These are phyloP conservation scores for Drosophila rufa DNA, from an alignment of 1,140 invertebrate species.

Conservation along the genomic window DNA sequence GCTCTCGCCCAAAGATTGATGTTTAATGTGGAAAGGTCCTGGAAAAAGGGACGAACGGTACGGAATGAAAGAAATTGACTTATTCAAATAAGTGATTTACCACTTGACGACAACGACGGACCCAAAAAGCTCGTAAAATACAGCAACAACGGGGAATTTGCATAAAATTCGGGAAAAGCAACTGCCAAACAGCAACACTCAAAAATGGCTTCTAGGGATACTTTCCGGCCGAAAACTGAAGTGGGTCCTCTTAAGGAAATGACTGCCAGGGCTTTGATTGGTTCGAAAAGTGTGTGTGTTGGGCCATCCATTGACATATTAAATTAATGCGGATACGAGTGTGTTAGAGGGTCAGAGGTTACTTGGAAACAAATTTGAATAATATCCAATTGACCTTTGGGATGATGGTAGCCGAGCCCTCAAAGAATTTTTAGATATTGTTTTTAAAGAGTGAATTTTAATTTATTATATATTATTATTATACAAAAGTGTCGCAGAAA, in stretches of 20 bases:
- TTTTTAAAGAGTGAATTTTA: background rate
- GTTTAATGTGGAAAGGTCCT: slow-evolving; percentile 34
- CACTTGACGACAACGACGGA: slow-evolving; percentile 47
- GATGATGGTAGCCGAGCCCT: too few species aligned
- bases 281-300: background rate
- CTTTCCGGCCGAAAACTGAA: slow-evolving; percentile 23
- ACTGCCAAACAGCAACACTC: slow-evolving; percentile 31
- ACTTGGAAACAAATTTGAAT: slow-evolving; percentile 12
- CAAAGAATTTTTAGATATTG: background rate
- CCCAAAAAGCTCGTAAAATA: slow-evolving; percentile 48
- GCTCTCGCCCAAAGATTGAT: slow-evolving; percentile 55
- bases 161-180: slow-evolving; percentile 51
- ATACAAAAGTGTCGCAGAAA: too few species aligned
- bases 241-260: slow-evolving; percentile 33
- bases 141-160: slow-evolving; percentile 47
- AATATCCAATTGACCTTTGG: slow-evolving; percentile 13
- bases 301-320: slow-evolving; percentile 28
- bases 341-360: slow-evolving; percentile 1
- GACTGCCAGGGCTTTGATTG: slow-evolving; percentile 30
- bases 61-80: slow-evolving; percentile 61
- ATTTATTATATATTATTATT: background rate
- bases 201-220: slow-evolving; percentile 22
- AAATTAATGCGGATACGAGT: slow-evolving; percentile 32
- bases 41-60: slow-evolving; percentile 21
- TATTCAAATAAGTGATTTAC: slow-evolving; percentile 65